Conservation (phyloP, 1,140 invertebrate species). For the Papilio aristodemus region DNA sequence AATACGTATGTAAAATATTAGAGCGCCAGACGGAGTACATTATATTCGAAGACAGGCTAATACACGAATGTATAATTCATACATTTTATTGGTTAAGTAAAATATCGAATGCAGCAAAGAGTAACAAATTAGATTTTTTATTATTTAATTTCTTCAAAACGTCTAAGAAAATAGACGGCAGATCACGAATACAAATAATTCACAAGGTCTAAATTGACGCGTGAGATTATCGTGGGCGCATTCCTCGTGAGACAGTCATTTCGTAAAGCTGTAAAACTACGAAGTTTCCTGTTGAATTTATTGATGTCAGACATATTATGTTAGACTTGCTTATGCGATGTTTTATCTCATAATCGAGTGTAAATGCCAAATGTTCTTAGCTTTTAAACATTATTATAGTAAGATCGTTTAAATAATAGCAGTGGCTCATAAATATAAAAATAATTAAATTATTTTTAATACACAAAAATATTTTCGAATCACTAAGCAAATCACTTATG, state of each 20-base stretch:
- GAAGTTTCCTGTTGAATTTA: slow-evolving; percentile 27
- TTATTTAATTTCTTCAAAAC: neutral
- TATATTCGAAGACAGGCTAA: neutral
- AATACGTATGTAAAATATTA: slow-evolving; percentile 1
- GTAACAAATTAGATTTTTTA: neutral
- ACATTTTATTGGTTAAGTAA: slow-evolving; percentile 9
- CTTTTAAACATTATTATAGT: slow-evolving; percentile 16
- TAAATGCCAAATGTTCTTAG: slow-evolving; percentile 22
- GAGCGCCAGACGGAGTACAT: slow-evolving; percentile 8
- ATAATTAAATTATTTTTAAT: neutral
- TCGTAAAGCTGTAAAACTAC: slow-evolving; percentile 29
- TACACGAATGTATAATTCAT: neutral
- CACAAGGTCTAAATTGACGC: slow-evolving; percentile 32
- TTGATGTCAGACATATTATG: slow-evolving; percentile 21
- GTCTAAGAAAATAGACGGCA: slow-evolving; percentile 16
- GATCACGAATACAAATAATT: slow-evolving; percentile 30
- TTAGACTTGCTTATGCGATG: slow-evolving; percentile 7
- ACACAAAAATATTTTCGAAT: no score
- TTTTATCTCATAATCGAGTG: slow-evolving; percentile 7
- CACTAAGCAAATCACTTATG: no score
- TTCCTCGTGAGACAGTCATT: slow-evolving; percentile 28
- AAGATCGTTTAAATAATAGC: slow-evolving; percentile 1
- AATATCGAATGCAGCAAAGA: neutral
- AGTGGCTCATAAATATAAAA: neutral
- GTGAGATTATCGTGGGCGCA: slow-evolving; percentile 25